Evolutionary conservation across 2,797 vertebrate species (phyloP).

Genomic region (Miichthys miiuy): DNA sequence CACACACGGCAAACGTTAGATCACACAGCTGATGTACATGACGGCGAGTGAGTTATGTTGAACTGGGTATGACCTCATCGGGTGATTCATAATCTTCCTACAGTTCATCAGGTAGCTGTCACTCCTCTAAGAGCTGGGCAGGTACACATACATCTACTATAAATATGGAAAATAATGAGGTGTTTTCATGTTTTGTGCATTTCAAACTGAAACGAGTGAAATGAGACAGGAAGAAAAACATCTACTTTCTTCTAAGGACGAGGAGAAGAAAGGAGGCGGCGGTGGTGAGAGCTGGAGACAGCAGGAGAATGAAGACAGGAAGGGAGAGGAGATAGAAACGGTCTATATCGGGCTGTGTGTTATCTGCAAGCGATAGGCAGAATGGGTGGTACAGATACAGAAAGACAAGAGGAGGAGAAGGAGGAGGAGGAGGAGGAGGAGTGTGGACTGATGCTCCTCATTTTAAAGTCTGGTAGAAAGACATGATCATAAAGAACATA

Average conservation of each 20-base stretch:
- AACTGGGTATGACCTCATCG: conserved; percentile 26
- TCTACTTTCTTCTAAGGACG: neutral
- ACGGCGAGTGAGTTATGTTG: conserved; percentile 13
- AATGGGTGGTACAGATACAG: neutral
- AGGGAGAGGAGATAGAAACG: conserved; percentile 3
- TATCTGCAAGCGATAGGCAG: conserved; percentile 25
- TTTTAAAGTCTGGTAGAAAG: neutral
- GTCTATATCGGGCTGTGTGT: conserved; percentile 16
- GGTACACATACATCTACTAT: neutral
- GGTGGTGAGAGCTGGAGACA: neutral
- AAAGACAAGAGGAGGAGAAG: neutral
- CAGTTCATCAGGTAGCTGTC: conserved; percentile 32
- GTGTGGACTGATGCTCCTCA: conserved; percentile 4
- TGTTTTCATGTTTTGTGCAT: neutral
- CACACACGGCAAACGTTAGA: neutral
- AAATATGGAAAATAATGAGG: neutral
- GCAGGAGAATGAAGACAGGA: neutral
- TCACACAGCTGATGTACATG: neutral
- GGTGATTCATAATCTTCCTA: conserved; percentile 18
- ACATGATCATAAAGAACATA: neutral
- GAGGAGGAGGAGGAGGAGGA: neutral
- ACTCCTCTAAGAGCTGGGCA: neutral
- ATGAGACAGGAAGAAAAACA: neutral
- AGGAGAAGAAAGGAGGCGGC: neutral
- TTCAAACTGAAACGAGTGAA: neutral